These are phyloP conservation scores for Phytoseiulus persimilis DNA, from an alignment of 2,888 invertebrate species.

Conservation along the genomic window DNA sequence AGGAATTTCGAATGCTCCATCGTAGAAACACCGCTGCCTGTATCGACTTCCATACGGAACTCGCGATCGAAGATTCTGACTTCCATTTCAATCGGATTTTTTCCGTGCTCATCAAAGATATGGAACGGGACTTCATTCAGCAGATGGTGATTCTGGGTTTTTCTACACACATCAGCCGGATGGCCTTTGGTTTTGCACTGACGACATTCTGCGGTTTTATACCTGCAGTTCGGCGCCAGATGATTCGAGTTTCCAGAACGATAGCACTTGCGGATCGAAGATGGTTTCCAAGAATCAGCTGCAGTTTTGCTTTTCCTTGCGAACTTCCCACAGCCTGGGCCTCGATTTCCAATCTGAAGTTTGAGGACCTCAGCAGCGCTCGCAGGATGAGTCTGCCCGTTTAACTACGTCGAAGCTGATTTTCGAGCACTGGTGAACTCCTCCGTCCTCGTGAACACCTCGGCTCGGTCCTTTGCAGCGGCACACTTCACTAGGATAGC, in stretches of 20 bases:
- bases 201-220: not conserved
- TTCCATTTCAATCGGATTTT: not conserved
- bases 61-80: not conserved
- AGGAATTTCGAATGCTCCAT: not conserved
- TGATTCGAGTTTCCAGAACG: not conserved
- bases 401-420: not conserved
- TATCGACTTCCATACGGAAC: not conserved
- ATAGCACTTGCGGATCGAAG: not conserved
- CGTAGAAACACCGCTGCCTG: not conserved
- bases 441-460: not conserved
- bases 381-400: not conserved
- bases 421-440: not conserved
- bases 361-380: not conserved
- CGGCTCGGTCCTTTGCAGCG: not conserved
- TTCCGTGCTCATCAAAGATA: not conserved
- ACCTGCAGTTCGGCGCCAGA: not conserved
- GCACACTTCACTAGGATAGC: not conserved
- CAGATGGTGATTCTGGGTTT: not conserved
- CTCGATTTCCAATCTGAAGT: not conserved
- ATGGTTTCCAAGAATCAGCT: not conserved
- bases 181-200: not conserved
- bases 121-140: not conserved
- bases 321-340: not conserved
- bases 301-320: not conserved
- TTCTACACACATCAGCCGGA: not conserved